These are phyloP conservation scores for Arion vulgaris DNA, from an alignment of 1,140 invertebrate genomes.

Conservation along the genomic window DNA sequence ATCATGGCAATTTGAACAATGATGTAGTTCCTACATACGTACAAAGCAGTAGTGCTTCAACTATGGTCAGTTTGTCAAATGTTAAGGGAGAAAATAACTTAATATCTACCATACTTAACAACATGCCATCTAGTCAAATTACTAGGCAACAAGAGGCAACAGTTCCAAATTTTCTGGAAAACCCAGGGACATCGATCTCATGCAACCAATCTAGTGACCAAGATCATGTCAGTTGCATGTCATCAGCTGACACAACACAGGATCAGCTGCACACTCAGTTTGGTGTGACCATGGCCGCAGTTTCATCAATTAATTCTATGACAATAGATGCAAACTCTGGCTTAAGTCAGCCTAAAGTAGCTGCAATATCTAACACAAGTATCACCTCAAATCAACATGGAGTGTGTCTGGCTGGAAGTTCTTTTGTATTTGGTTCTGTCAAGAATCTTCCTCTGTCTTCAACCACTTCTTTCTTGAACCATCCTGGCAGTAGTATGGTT, in stretches of 20 bases:
- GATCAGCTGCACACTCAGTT: background rate
- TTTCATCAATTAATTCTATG: background rate
- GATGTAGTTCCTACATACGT: background rate
- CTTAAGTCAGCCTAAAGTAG: background rate
- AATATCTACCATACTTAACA: background rate
- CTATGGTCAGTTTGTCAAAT: background rate
- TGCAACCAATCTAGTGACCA: background rate
- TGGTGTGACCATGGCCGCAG: background rate
- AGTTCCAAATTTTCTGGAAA: constrained; percentile 35
- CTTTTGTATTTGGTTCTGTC: background rate
- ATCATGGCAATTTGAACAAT: background rate
- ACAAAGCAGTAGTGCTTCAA: background rate
- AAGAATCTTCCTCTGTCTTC: background rate
- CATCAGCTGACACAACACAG: background rate
- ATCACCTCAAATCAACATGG: too few relatives aligned
- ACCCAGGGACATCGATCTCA: background rate
- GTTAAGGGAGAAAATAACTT: background rate
- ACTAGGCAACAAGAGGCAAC: background rate
- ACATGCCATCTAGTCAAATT: background rate
- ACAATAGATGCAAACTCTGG: background rate
- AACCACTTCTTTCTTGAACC: background rate
- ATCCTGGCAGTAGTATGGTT: background rate
- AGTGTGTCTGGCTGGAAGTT: background rate
- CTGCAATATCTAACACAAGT: background rate
- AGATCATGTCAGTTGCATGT: background rate